Conservation (phyloP, 2,888 invertebrate species). For the Dyspetes luteomarginatus region DNA sequence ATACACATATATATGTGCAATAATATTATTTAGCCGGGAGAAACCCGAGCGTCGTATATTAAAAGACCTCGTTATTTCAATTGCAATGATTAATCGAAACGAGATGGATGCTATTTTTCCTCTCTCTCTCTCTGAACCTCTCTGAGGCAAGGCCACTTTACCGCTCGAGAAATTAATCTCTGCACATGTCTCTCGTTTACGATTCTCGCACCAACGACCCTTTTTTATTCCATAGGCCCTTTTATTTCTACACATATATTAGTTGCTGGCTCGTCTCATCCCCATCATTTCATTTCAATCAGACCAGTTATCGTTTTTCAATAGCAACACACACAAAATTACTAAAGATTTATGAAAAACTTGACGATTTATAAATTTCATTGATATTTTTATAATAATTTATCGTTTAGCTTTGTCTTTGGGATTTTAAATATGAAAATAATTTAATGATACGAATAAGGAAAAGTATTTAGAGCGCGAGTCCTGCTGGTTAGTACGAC, state of each 20-base stretch:
- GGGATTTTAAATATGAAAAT: no score
- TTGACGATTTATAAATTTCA: no score
- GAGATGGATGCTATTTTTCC: constrained; percentile 48
- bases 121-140: constrained; percentile 40
- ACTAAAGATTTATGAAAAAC: no score
- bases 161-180: constrained; percentile 61
- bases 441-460: no score
- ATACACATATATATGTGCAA: constrained; percentile 13
- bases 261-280: background rate
- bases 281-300: constrained; percentile 41
- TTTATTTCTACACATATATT: background rate
- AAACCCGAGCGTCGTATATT: constrained; percentile 53
- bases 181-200: constrained; percentile 18
- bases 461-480: constrained; percentile 37
- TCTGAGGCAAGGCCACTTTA: constrained; percentile 48
- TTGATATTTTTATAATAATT: no score
- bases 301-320: background rate
- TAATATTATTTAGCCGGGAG: constrained; percentile 42
- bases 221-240: background rate
- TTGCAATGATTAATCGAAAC: constrained; percentile 67
- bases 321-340: constrained; percentile 1
- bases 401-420: no score
- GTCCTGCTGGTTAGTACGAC: constrained; percentile 70
- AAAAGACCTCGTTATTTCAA: constrained; percentile 65
- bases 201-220: background rate